phyloP scores from a whole-genome alignment of 2,888 invertebrate species.

The Criorhina ranunculi region DNA sequence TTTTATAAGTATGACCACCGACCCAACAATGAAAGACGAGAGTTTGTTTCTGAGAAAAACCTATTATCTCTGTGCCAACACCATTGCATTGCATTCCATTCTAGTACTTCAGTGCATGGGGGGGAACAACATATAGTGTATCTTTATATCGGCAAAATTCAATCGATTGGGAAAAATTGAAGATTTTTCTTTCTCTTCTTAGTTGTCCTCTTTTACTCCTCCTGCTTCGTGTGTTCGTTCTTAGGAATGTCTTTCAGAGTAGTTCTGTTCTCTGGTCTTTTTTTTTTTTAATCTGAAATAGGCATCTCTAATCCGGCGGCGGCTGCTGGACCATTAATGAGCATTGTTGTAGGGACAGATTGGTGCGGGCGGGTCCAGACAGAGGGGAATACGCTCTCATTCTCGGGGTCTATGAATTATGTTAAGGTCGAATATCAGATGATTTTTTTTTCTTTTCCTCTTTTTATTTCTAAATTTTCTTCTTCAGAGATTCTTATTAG shows the following conservation, averaged over 20 bases:
- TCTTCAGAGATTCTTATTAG: slow-evolving; percentile 50
- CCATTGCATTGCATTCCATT: slow-evolving; percentile 60
- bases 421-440: slow-evolving; percentile 76
- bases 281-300: slow-evolving; percentile 57
- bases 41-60: slow-evolving; percentile 67
- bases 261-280: not conserved
- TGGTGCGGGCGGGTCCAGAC: slow-evolving; percentile 45
- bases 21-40: slow-evolving; percentile 76
- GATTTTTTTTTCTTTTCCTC: slow-evolving; percentile 35
- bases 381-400: slow-evolving; percentile 49
- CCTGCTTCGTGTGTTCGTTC: slow-evolving; percentile 41
- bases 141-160: slow-evolving; percentile 73
- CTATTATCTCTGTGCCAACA: slow-evolving; percentile 55
- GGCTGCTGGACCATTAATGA: slow-evolving; percentile 70
- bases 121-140: slow-evolving; percentile 19
- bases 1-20: slow-evolving; percentile 70
- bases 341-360: slow-evolving; percentile 27
- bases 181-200: slow-evolving; percentile 15
- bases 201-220: not conserved
- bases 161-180: slow-evolving; percentile 60
- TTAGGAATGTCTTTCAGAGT: slow-evolving; percentile 50
- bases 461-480: slow-evolving; percentile 18
- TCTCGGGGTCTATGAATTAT: slow-evolving; percentile 70
- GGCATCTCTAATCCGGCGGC: slow-evolving; percentile 69
- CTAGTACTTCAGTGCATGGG: not conserved